Base-by-base conservation (phyloP, 1,140 invertebrate genomes). In the Diprion similis region DNA sequence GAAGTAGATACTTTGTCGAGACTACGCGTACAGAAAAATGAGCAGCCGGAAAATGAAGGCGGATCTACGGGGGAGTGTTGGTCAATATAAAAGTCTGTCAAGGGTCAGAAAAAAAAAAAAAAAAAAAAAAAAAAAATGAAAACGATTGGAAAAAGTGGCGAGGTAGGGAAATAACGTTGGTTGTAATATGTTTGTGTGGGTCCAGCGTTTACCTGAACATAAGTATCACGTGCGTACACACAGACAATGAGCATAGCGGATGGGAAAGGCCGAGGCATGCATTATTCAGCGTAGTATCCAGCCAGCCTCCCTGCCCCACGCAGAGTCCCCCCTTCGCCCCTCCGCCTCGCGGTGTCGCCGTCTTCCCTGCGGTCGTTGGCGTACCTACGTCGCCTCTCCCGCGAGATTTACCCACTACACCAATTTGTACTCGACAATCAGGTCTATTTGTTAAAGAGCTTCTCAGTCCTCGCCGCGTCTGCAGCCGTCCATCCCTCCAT, bases 301-400 rank as follows among this genome's bases (percentile, higher is more conserved):
- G 24, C 24, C 24, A 37, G 79, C 79, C 82, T 82, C 82, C 82
- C 83, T 84, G 84, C 83, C 83, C 85, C 82, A 85, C 83, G 83
- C 83, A 85, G 83, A 18, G 18, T 19, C 13, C 18, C 17, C 66
- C 66, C 19, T 68, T 68, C 8, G 0, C 45, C 15, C 18, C 11
- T 8, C 67, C 18, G 45, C 18, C 18, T 13, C 15, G 11, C 45
- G 67, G 19, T 15, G 67, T 45, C 11, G 18, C 11, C 45, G 67
- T 68, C 67, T 68, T 19, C 13, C 19, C 67, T 45, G 11, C 67
- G 67, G 51, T 37, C 24, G 24, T 37, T 37, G 24, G 2, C 24
- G 24, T 37, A 37, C 24, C 24, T 37, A 37, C 24, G 24, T 37
- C 24, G 24, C 24, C 24, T 37, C 24, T 37, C 24, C 24, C 24